These are phyloP conservation scores for Drosophila erecta DNA, from an alignment of 1,140 invertebrate genomes.

Conservation along the genomic window DNA sequence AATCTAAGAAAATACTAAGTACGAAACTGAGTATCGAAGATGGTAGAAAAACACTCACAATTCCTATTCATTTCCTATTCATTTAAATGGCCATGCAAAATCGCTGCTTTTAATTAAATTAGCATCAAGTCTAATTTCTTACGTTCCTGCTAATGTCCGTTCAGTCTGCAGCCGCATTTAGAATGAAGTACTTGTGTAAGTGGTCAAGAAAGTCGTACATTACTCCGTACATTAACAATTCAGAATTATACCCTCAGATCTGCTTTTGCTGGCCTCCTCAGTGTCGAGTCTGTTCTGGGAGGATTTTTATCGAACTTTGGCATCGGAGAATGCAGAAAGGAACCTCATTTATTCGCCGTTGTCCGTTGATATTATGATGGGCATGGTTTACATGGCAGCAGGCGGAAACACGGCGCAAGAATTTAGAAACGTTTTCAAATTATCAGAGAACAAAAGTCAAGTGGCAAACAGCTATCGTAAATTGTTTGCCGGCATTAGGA, in stretches of 20 bases:
- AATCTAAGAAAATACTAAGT: too few relatives aligned
- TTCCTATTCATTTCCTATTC: too few relatives aligned
- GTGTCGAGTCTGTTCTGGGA: not conserved
- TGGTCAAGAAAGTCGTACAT: not conserved
- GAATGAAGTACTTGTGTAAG: conserved; percentile 20
- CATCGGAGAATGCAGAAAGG: conserved; percentile 29
- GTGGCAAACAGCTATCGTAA: conserved; percentile 40
- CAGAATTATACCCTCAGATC: not conserved
- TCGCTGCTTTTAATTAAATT: not conserved
- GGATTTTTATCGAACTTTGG: not conserved
- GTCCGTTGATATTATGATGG: conserved; percentile 85
- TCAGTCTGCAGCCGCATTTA: not conserved
- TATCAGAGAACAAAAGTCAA: conserved; percentile 57
- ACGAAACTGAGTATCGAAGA: too few relatives aligned
- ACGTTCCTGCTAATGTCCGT: not conserved
- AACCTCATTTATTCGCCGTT: conserved; percentile 82
- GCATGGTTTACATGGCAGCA: conserved; percentile 86
- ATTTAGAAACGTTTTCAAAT: conserved; percentile 84
- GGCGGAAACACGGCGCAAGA: conserved; percentile 85
- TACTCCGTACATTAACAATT: not conserved
- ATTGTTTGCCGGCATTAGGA: not conserved
- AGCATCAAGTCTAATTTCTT: not conserved
- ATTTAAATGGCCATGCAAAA: not conserved
- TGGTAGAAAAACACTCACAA: too few relatives aligned
- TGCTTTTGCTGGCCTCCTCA: not conserved